These are phyloP conservation scores for Physella acuta DNA, from an alignment of 1,140 invertebrate genomes.

Conservation along the genomic window DNA sequence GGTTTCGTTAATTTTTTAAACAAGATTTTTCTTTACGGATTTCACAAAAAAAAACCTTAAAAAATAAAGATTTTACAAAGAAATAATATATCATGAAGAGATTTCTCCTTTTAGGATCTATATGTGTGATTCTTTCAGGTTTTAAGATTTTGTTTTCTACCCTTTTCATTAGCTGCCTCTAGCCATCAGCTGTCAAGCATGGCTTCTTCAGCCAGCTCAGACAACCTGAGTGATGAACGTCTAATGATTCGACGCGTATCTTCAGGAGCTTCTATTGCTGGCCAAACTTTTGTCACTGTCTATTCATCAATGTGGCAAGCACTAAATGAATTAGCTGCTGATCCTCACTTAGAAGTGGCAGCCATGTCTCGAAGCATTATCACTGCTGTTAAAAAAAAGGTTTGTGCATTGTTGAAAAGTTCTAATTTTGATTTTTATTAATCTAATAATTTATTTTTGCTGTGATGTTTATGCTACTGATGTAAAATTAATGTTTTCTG, in stretches of 20 bases:
- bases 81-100: no score
- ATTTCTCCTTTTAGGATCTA: no score
- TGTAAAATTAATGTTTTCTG: no score
- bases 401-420: conserved; percentile 48
- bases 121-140: no score
- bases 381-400: conserved; percentile 76
- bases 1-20: no score
- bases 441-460: background rate
- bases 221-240: conserved; percentile 19
- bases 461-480: no score
- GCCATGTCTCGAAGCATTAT: conserved; percentile 76
- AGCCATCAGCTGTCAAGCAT: conserved; percentile 16
- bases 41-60: no score
- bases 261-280: conserved; percentile 37
- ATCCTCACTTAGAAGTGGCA: conserved; percentile 81
- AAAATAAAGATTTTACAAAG: no score
- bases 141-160: no score
- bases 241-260: conserved; percentile 38
- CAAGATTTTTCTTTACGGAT: no score
- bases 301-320: conserved; percentile 86
- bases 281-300: conserved; percentile 61
- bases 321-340: conserved; percentile 73
- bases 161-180: no score
- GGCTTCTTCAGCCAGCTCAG: conserved; percentile 24
- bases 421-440: background rate